Evolutionary conservation across 2,797 vertebrate genomes (phyloP).

Genomic region (Platalea minor): DNA sequence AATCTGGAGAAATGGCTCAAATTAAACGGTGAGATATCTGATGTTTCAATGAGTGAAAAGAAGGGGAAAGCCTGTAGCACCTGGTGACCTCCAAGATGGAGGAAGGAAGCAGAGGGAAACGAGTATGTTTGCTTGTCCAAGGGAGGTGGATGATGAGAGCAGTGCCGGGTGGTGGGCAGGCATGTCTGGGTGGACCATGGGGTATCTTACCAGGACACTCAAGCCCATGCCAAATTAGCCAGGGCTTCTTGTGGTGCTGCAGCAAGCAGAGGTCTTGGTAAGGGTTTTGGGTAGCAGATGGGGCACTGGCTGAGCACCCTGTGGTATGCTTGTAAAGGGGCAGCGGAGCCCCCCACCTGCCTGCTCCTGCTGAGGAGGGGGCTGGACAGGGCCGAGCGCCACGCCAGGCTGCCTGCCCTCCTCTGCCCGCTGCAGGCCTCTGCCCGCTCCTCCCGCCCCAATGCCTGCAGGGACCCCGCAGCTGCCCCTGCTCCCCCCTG

Average conservation of each 20-base stretch:
- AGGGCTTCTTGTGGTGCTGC: not conserved
- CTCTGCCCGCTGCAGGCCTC: not conserved
- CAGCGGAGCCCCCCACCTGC: not conserved
- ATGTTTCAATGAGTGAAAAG: not conserved
- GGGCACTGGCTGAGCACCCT: not conserved
- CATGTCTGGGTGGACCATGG: rapidly evolving
- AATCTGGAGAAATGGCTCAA: not conserved
- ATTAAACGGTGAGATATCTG: not conserved
- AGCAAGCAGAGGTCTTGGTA: not conserved
- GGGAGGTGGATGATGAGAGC: not conserved
- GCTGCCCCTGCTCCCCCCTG: not conserved
- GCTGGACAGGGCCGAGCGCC: not conserved
- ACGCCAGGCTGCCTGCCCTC: rapidly evolving
- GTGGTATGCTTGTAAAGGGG: not conserved
- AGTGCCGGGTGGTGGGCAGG: rapidly evolving
- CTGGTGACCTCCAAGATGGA: not conserved
- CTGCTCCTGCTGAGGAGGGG: not conserved
- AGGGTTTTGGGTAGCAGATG: not conserved
- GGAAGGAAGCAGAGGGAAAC: not conserved
- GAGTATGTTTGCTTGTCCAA: too few relatives aligned
- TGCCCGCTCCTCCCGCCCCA: not conserved
- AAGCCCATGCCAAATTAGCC: not conserved
- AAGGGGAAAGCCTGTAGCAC: not conserved
- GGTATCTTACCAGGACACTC: not conserved
- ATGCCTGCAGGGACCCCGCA: rapidly evolving